A percentile compares a stretch with the other conserved stretches of the same genome.
Conservation (phyloP, 2,888 invertebrate species). For the Euzetes globulus region DNA sequence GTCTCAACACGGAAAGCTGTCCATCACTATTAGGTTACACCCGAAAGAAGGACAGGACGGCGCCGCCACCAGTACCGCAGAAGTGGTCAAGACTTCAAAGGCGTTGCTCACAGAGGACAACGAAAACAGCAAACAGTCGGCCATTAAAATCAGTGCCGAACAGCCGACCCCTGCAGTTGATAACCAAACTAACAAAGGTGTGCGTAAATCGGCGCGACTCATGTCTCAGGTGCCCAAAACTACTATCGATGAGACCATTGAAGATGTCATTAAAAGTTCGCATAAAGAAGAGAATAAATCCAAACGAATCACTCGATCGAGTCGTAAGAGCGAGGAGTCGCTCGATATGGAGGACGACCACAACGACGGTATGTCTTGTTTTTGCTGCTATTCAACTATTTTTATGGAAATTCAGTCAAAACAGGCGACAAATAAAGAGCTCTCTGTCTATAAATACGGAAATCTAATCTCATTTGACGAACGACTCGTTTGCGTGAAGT, state of each 20-base stretch:
- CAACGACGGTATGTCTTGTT: conserved; percentile 5
- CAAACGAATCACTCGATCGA: conserved; percentile 39
- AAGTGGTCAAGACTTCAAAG: conserved; percentile 42
- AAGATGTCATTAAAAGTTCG: conserved; percentile 72
- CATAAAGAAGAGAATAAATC: conserved; percentile 35
- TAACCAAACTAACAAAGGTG: conserved; percentile 38
- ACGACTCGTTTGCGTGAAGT: not conserved
- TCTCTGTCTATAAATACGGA: not conserved
- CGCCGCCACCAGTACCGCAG: conserved; percentile 37
- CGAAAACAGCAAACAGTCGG: conserved; percentile 34
- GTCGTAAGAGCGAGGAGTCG: conserved; percentile 40
- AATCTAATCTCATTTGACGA: not conserved
- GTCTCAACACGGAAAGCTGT: conserved; percentile 41
- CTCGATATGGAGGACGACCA: conserved; percentile 35
- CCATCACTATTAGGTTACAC: conserved; percentile 42
- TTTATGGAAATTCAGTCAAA: conserved; percentile 7
- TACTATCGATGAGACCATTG: conserved; percentile 76
- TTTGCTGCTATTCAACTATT: not conserved
- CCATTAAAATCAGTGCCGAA: not conserved
- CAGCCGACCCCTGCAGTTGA: too few relatives aligned
- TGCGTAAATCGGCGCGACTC: conserved; percentile 42
- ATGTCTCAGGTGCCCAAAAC: conserved; percentile 58
- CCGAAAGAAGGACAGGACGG: conserved; percentile 40
- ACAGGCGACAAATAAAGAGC: not conserved
- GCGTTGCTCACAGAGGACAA: conserved; percentile 38